Evolutionary conservation across 2,888 invertebrate genomes (phyloP).

Genomic region (Tenthredo scrophulariae): DNA sequence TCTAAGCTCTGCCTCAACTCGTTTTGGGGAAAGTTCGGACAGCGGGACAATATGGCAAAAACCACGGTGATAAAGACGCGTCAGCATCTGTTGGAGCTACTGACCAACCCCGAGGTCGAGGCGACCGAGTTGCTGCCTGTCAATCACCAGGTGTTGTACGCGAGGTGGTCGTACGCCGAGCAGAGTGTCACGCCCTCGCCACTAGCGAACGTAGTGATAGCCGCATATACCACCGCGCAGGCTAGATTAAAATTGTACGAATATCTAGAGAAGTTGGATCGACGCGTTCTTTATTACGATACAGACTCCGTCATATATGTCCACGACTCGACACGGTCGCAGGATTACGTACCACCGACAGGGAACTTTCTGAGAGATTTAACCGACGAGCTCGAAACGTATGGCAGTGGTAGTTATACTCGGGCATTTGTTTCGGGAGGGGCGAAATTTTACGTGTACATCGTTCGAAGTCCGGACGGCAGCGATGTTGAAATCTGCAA

Average conservation of each 20-base stretch:
- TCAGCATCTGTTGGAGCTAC: conserved; percentile 43
- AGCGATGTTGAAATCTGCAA: conserved; percentile 54
- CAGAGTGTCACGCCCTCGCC: conserved; percentile 38
- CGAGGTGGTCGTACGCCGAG: conserved; percentile 25
- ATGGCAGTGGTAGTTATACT: no score
- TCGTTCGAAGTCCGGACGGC: conserved; percentile 56
- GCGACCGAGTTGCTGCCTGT: conserved; percentile 56
- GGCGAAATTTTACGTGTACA: no score
- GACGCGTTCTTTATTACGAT: no score
- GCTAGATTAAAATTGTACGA: conserved; percentile 70
- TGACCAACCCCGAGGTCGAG: conserved; percentile 58
- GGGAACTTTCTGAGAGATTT: no score
- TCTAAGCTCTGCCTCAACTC: no score
- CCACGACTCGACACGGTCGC: no score
- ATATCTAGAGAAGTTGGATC: no score
- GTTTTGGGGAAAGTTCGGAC: no score
- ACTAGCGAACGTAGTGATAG: conserved; percentile 68
- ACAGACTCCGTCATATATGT: no score
- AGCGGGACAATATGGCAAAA: conserved; percentile 52
- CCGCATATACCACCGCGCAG: conserved; percentile 70
- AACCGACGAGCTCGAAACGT: no score
- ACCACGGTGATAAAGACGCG: conserved; percentile 33
- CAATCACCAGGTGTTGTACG: conserved; percentile 59
- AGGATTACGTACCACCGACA: no score
- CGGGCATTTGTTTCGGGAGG: no score